Evolutionary conservation across 2,797 vertebrate genomes (phyloP).

Genomic region (Alcedo atthis): DNA sequence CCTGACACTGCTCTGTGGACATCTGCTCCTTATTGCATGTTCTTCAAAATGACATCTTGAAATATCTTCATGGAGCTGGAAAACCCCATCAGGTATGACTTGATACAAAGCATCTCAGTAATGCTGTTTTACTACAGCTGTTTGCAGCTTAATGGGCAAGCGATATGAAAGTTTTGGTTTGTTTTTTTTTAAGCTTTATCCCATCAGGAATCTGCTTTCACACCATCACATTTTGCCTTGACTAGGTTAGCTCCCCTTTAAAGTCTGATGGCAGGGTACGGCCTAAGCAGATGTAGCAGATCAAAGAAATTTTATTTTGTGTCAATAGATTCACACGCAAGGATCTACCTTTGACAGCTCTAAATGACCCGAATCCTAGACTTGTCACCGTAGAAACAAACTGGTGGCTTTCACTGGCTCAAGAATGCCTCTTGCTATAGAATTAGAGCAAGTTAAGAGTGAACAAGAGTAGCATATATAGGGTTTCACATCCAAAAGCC

Average conservation of each 20-base stretch:
- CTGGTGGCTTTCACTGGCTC: fast-evolving
- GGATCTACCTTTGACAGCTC: not conserved
- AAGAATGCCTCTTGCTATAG: not conserved
- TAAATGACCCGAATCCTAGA: not conserved
- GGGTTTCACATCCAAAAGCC: not conserved
- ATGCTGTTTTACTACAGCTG: not conserved
- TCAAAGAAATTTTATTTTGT: not conserved
- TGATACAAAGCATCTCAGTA: not conserved
- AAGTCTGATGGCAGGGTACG: not conserved
- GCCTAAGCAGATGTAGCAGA: not conserved
- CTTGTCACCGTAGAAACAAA: not conserved
- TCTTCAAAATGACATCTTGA: not conserved
- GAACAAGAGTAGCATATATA: not conserved
- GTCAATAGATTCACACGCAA: not conserved
- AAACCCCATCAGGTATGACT: not conserved
- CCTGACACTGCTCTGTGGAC: not conserved
- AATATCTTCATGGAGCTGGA: not conserved
- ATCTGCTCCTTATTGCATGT: not conserved
- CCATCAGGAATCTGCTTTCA: not conserved
- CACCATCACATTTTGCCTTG: not conserved
- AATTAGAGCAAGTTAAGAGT: not conserved
- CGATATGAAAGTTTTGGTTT: fast-evolving
- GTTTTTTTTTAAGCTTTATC: not conserved
- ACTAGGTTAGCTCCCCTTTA: not conserved
- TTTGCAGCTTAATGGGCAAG: not conserved